Base-by-base conservation (phyloP, 2,797 vertebrate genomes). In the Lophotriccus pileatus region DNA sequence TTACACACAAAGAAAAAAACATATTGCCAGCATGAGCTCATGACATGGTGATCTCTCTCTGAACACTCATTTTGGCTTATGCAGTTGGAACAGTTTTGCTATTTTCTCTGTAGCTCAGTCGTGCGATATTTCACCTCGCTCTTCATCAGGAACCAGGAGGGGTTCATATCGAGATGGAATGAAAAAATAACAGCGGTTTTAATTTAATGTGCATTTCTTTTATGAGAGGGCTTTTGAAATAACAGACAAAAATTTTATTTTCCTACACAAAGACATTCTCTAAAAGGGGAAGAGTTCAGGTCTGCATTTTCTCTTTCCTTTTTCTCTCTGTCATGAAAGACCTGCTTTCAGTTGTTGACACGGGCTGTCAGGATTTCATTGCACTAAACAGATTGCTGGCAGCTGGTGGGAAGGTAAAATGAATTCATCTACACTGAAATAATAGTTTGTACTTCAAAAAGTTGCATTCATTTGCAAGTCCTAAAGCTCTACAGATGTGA, bases 81-180 rank as follows among this genome's bases (percentile, higher is more conserved):
- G 7, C 13, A 8, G 49, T 92, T 97, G 85, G 93, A 95, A 94
- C 75, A 66, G 84, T n/a, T 92, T 68, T 66, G 78, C 63, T 91
- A 5, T 80, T 96, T 79, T 93, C 88, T 93, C 78, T 94, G 70
- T 81, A 93, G 93, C 67, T 89, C 78, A 63, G 85, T 77, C 0
- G 14, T 94, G 93, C 7, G 6, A 91, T 95, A 95, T 95, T 93
- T 94, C 91, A 94, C 90, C 87, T 95, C 84, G 0, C 73, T 94
- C 92, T 96, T 91, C 82, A 95, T 97, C 70, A 91, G 93, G 92
- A 75, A 81, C 73, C 95, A 79, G 91, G 87, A 97, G 82, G 92
- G 76, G 79, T 93, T 92, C 0, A 0, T 85, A 86, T 23, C 58
- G 18, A 4, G 0, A 53, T 63, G 74, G 91, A 91, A 82, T 67